Evolutionary conservation across 2,888 invertebrate species (phyloP).

Genomic region (Tetragonula carbonaria): DNA sequence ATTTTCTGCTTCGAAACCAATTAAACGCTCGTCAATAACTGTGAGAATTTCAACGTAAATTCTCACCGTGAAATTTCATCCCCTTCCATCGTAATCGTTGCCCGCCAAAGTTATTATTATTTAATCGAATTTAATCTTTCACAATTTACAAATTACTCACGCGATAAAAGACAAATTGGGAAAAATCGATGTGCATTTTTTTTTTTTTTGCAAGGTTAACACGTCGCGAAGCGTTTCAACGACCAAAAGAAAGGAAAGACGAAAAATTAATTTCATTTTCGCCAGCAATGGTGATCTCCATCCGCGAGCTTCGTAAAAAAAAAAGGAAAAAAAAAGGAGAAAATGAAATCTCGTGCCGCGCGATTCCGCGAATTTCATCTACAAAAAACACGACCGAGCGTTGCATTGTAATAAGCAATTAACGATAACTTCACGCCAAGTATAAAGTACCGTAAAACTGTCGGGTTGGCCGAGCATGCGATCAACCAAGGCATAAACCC

Average conservation of each 20-base stretch:
- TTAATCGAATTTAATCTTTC: neutral
- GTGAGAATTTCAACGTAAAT: neutral
- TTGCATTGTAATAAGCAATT: constrained; percentile 60
- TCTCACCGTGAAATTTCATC: neutral
- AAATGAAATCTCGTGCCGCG: constrained; percentile 26
- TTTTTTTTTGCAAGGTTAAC: neutral
- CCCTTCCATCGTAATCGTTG: neutral
- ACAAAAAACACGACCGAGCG: constrained; percentile 2
- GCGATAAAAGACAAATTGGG: neutral
- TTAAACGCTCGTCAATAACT: constrained; percentile 63
- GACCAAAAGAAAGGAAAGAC: neutral
- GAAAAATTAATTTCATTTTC: constrained; percentile 20
- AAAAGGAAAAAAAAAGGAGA: neutral
- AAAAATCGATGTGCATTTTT: too few relatives aligned
- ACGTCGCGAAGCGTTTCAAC: neutral
- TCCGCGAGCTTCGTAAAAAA: neutral
- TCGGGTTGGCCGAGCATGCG: constrained; percentile 35
- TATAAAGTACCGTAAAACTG: constrained; percentile 59
- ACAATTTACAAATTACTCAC: too few relatives aligned
- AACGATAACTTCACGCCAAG: constrained; percentile 55
- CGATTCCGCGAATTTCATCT: constrained; percentile 32
- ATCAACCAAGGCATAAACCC: constrained; percentile 32
- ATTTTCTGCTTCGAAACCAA: constrained; percentile 71
- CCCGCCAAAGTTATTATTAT: neutral
- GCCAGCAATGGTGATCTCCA: constrained; percentile 6